These are phyloP conservation scores for Ennomos erosarius DNA, from an alignment of 2,888 invertebrate genomes.

Conservation along the genomic window DNA sequence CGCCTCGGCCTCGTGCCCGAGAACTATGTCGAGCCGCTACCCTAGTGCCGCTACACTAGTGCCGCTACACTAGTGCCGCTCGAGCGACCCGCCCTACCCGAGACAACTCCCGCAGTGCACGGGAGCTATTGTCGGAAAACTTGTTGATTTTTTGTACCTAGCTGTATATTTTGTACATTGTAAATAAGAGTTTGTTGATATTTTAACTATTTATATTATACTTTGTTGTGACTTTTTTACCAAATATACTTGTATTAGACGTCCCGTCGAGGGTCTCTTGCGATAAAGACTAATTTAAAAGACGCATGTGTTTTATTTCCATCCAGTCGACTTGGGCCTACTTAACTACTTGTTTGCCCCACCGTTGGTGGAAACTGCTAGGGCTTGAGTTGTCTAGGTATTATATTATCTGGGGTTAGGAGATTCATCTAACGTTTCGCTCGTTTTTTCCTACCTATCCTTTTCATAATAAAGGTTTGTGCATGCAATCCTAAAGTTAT, in stretches of 20 bases:
- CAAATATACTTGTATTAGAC: constrained; percentile 67
- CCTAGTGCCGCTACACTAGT: constrained; percentile 70
- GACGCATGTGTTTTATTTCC: constrained; percentile 19
- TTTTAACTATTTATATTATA: constrained; percentile 82
- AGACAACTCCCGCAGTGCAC: neutral
- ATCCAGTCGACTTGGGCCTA: too few species aligned
- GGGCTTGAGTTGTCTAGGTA: too few species aligned
- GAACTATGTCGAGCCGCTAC: constrained; percentile 97
- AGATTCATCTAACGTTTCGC: too few species aligned
- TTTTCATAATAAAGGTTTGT: too few species aligned
- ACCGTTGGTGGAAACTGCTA: too few species aligned
- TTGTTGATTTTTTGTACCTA: constrained; percentile 75
- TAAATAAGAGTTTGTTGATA: constrained; percentile 81
- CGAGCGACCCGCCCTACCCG: neutral
- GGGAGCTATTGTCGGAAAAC: neutral
- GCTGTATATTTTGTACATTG: constrained; percentile 81
- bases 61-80: neutral
- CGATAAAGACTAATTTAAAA: constrained; percentile 40
- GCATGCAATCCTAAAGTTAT: too few species aligned
- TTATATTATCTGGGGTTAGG: too few species aligned
- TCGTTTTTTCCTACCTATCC: too few species aligned
- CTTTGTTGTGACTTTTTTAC: constrained; percentile 83
- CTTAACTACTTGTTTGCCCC: too few species aligned
- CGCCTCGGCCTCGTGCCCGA: constrained; percentile 97
- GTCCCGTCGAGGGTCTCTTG: constrained; percentile 44